phyloP scores from a whole-genome alignment of 2,888 invertebrate species.

The Epinotia brunnichana region DNA sequence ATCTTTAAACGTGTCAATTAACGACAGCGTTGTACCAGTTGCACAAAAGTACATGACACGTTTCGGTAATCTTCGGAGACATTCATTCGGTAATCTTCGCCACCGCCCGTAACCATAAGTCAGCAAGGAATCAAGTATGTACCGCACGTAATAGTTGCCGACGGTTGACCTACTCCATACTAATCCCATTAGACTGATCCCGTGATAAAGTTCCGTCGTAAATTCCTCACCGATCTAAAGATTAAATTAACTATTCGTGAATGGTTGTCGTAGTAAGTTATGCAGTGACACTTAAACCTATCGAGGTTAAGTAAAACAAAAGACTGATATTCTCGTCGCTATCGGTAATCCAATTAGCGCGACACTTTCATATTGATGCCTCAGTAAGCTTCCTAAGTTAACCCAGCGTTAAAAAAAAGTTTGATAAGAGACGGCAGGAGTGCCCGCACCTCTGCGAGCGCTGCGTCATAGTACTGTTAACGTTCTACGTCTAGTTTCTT shows the following conservation, averaged over 20 bases:
- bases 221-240: constrained; percentile 37
- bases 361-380: neutral
- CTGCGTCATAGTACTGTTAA: too few relatives aligned
- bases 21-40: neutral
- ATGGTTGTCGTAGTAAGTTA: constrained; percentile 22
- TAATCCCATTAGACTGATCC: constrained; percentile 43
- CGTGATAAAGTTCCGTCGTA: constrained; percentile 32
- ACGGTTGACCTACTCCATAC: constrained; percentile 31
- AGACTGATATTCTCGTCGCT: neutral
- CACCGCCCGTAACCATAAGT: neutral
- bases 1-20: neutral
- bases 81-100: neutral
- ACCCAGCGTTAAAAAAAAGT: too few relatives aligned
- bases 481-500: too few relatives aligned
- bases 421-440: too few relatives aligned
- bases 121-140: constrained; percentile 22
- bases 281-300: constrained; percentile 7
- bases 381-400: neutral
- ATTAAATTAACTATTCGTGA: constrained; percentile 35
- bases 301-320: constrained; percentile 17
- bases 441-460: too few relatives aligned
- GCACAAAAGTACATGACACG: neutral
- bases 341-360: neutral
- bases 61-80: too few relatives aligned
- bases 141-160: constrained; percentile 22